Base-by-base conservation (phyloP, 2,888 invertebrate species). In the Pteria penguin region DNA sequence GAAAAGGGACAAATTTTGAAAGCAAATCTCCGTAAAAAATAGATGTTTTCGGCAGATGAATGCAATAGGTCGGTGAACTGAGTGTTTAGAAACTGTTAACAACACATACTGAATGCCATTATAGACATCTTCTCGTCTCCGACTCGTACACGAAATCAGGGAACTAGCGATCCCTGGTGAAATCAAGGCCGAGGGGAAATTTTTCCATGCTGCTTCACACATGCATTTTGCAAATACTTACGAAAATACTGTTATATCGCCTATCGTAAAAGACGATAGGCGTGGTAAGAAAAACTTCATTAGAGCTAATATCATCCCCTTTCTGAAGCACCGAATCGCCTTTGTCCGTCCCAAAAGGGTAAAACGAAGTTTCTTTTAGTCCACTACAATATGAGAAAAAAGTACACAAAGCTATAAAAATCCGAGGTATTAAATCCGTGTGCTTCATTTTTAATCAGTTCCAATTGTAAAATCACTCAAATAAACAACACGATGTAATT, bases 251-350 rank as follows among this genome's bases (percentile, higher is more conserved):
- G 72, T 95, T 94, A 92, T 96, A 97, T 79, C 93, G 93, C 83
- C 95, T 95, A 84, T 95, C 96, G 91, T 95, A 98, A 93, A 97
- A 97, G 66, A 94, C 93, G 72, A 98, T 94, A 1, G 97, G 96
- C 52, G 95, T 95, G 87, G 93, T 93, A 1, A 97, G 93, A 2
- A 90, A 89, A 4, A 95, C 92, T 90, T 96, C 95, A 0, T 94
- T 93, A 14, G 95, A 94, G n/a, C 95, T 93, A 22, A 94, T 92
- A 81, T 95, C 95, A 83, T 94, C 94, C 0, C 93, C 94, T 1
- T 90, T 87, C 5, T 89, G 84, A 70, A 96, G 91, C 52, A 92
- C 89, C 63, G 92, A 91, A 88, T 95, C 95, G 78, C 94, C 91
- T 0, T 82, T 77, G 4, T 93, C 93, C 0, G 90, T 90, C 11